Evolutionary conservation across 2,888 invertebrate species (phyloP), one percentile per base, ranked within the genome.

Genomic region (Catotricha subobsoleta): DNA sequence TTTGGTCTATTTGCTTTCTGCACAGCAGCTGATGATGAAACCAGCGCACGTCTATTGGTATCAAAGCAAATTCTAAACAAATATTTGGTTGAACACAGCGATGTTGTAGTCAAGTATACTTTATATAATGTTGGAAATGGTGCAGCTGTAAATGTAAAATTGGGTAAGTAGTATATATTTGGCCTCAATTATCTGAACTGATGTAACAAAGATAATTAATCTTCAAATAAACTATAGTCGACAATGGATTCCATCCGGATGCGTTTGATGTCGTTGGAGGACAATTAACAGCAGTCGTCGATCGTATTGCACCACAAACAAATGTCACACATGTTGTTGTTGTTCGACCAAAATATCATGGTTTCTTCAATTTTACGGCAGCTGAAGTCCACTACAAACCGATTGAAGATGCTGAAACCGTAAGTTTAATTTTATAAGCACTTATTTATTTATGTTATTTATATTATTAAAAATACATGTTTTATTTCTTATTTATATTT

Each of bases 291-390:
- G 80, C 84, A 1, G 72, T 73, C 51, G 80, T 94, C 53, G 87
- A 91, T 52, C 73, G 92, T 51, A 86, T 98, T 55, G 79, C 90
- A 13, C 91, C 97, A 5, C 80, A 83, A 53, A 80, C 82, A 12
- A 98, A 98, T 65, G 84, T 91, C 3, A 80, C 90, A 1, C 95
- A 98, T 60, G 82, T 88, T 4, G 82, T 92, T 16, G 83, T 97
- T 7, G 79, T 97, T 10, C 69, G 84, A 46, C 95, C 97, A 4
- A 79, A 79, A 53, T 79, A 78, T 54, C 86, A 73, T 56, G 97
- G 97, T 23, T 87, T 88, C 60, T 95, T 91, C 68, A 98, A 98
- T 64, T 97, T 98, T 61, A 86, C 94, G 2, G 80, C 94, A 40
- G 97, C 97, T 46, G 86, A 91, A 64, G 73, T 94, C 42, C 76